Conservation (phyloP, 2,797 vertebrate genomes). For the Sorex maritimensis region DNA sequence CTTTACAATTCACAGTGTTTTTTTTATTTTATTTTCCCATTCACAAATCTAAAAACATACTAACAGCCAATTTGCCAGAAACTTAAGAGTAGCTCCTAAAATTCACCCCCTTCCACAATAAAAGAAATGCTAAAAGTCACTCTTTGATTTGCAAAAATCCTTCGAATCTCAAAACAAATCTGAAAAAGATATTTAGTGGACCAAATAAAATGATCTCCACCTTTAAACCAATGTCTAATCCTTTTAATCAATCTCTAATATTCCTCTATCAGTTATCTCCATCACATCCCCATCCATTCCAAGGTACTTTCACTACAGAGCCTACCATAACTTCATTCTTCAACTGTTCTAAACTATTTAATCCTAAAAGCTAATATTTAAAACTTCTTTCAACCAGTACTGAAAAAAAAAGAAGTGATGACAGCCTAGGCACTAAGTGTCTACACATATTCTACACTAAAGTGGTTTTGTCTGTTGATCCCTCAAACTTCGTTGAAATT, state of each 20-base stretch:
- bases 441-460: background rate
- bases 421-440: background rate
- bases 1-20: constrained; percentile 63
- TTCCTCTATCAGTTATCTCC: background rate
- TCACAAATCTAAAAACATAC: constrained; percentile 25
- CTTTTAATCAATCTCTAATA: background rate
- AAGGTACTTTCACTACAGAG: background rate
- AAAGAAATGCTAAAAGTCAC: constrained; percentile 28
- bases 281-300: background rate
- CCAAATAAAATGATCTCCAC: background rate
- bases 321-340: background rate
- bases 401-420: background rate
- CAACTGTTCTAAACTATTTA: background rate
- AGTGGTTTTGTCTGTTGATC: background rate
- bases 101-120: background rate
- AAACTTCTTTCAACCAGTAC: constrained; percentile 54
- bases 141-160: background rate
- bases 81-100: constrained; percentile 62
- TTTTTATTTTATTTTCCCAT: constrained; percentile 6
- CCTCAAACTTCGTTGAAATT: constrained; percentile 37
- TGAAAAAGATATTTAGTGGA: constrained; percentile 31
- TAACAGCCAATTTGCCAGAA: constrained; percentile 38
- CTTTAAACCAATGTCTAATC: background rate
- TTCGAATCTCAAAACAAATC: constrained; percentile 44
- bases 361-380: constrained; percentile 2